A percentile compares a stretch with the other conserved stretches of the same genome.
phyloP scores from a whole-genome alignment of 2,888 invertebrate species.

The Parochlus steinenii region DNA sequence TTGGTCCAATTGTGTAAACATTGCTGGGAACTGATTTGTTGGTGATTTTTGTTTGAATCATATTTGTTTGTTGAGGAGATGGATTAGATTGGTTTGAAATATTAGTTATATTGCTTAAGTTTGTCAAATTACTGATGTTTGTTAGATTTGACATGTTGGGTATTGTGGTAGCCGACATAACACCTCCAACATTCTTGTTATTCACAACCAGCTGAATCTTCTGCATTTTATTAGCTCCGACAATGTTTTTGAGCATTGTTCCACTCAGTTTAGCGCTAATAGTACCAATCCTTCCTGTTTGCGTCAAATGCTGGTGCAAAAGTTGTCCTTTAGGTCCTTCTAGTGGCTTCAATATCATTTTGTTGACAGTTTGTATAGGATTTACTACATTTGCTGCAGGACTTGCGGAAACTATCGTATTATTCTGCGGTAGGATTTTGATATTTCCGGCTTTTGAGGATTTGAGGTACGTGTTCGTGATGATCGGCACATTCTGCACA shows the following conservation, averaged over 20 bases:
- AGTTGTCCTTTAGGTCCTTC: neutral
- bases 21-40: too few species aligned
- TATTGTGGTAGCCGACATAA: neutral
- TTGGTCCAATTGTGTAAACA: too few species aligned
- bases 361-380: constrained; percentile 6
- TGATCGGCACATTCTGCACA: too few species aligned
- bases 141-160: too few species aligned
- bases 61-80: too few species aligned
- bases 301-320: neutral
- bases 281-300: neutral
- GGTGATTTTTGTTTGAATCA: too few species aligned
- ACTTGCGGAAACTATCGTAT: neutral
- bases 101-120: too few species aligned
- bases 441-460: constrained; percentile 15
- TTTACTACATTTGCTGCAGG: constrained; percentile 8
- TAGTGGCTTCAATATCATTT: constrained; percentile 5
- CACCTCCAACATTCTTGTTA: constrained; percentile 10
- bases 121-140: too few species aligned
- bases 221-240: too few species aligned
- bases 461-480: neutral
- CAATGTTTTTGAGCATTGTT: too few species aligned
- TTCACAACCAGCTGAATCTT: constrained; percentile 11
- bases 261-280: neutral
- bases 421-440: too few species aligned
- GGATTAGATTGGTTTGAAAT: too few species aligned